Base-by-base conservation (phyloP, 1,140 invertebrate genomes). In the Drosophila neocordata region DNA sequence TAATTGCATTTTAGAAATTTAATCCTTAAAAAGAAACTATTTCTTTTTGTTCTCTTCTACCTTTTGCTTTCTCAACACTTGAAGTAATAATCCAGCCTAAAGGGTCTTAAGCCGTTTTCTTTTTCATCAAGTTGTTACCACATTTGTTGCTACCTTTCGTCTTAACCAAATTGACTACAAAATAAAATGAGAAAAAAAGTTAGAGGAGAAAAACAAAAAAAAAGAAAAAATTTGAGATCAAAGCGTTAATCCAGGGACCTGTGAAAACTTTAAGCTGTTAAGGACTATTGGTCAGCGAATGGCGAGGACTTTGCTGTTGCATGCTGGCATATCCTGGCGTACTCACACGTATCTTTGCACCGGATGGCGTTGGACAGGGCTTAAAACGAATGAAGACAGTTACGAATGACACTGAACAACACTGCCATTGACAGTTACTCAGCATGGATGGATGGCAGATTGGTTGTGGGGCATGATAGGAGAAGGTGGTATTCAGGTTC, bases 31-130 rank as follows among this genome's bases (percentile, higher is more conserved):
- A 24, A 4, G 4, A 24, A 24, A 24, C 22, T 24, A 24, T 18
- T 18, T 18, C 15, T 18, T 3, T 44, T 18, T 44, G 15, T 18
- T 41, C 13, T 15, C 38, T 15, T 15, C 41, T 44, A 31, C 13
- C 15, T 15, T 44, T 20, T 48, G 1, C 41, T 48, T 44, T 15
- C 12, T 4, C 64, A 76, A 53, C 65, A 76, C 65, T 65, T 76
- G 65, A 77, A 64, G 72, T 59, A 77, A 76, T 76, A 76, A 75
- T 76, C 73, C 73, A 59, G 41, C 44, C 77, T 76, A 76, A 76
- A 15, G 56, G 73, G 58, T 58, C 53, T 70, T 77, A 76, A 70
- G 65, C 65, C 65, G 27, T 5, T 31, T 76, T 59, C 69, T 65
- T 76, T 63, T 67, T 60, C 56, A 53, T 74, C 62, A 74, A 66